A percentile compares a stretch with the other conserved stretches of the same genome.
Conservation (phyloP, 2,888 invertebrate genomes). For the Watsonalla binaria region DNA sequence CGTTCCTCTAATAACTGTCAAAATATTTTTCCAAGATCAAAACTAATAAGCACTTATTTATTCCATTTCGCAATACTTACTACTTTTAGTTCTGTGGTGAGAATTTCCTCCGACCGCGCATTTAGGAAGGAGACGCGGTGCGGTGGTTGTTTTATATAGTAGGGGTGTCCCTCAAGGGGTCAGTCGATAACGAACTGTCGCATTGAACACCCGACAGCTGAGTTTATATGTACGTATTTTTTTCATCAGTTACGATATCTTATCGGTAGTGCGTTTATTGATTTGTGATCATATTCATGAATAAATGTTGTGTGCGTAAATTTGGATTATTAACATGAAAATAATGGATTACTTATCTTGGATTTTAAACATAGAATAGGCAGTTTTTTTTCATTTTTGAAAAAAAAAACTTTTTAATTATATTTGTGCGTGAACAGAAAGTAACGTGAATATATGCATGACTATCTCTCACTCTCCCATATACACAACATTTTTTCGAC, state of each 20-base stretch:
- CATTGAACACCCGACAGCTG: conserved; percentile 25
- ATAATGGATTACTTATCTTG: background rate
- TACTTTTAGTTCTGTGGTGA: conserved; percentile 3
- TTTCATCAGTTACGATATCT: background rate
- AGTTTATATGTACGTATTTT: background rate
- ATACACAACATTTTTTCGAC: too few species aligned
- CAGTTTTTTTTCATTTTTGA: too few species aligned
- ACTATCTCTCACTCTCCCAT: too few species aligned
- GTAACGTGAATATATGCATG: too few species aligned
- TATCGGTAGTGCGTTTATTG: background rate
- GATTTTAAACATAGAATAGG: too few species aligned
- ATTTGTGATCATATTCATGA: background rate
- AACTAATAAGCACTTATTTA: background rate
- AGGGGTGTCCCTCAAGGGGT: conserved; percentile 35
- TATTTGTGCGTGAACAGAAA: too few species aligned
- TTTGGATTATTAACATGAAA: background rate
- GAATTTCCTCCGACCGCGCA: background rate
- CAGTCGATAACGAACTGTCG: conserved; percentile 48
- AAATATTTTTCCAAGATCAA: background rate
- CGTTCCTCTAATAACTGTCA: too few species aligned
- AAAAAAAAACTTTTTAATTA: too few species aligned
- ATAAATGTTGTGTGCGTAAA: background rate
- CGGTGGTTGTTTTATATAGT: conserved; percentile 44
- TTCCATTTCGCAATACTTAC: conserved; percentile 2
- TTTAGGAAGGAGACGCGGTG: conserved; percentile 37